A percentile compares a stretch with the other conserved stretches of the same genome.
Conservation (phyloP, 2,113 vertebrate genomes). For the Bambusicola thoracicus region DNA sequence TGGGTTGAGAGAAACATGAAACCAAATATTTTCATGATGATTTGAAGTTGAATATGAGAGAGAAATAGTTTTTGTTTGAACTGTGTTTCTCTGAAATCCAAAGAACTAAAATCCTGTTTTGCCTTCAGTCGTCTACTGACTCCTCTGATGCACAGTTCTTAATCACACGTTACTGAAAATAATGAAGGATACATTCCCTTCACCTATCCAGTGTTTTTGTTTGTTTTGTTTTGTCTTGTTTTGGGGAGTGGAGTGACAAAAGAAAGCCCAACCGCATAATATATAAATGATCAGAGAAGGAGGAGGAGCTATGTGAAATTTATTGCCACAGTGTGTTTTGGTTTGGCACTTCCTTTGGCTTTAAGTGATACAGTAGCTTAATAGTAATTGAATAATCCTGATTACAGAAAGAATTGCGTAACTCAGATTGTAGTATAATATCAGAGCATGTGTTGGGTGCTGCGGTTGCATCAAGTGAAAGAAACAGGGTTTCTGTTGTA, state of each 20-base stretch:
- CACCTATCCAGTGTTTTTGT: not conserved
- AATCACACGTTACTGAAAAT: conserved; percentile 24
- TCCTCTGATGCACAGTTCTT: conserved; percentile 26
- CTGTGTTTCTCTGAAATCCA: conserved; percentile 39
- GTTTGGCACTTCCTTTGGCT: conserved; percentile 31
- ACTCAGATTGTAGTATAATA: not conserved
- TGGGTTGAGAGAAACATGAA: conserved; percentile 56
- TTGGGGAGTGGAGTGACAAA: not conserved
- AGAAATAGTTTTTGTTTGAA: conserved; percentile 45
- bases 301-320: not conserved
- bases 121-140: not conserved
- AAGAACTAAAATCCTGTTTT: conserved; percentile 28
- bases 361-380: conserved; percentile 30
- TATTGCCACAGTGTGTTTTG: not conserved
- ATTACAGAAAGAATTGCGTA: conserved; percentile 21
- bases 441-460: conserved; percentile 11
- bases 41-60: conserved; percentile 58
- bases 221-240: not conserved
- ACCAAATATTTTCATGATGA: conserved; percentile 67
- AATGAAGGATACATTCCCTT: conserved; percentile 8
- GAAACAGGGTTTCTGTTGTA: not conserved
- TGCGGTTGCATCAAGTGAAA: not conserved
- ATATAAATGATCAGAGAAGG: not conserved
- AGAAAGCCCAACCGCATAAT: not conserved
- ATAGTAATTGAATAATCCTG: conserved; percentile 12